phyloP scores from a whole-genome alignment of 2,797 vertebrate species.

The Gephyroberyx darwinii region DNA sequence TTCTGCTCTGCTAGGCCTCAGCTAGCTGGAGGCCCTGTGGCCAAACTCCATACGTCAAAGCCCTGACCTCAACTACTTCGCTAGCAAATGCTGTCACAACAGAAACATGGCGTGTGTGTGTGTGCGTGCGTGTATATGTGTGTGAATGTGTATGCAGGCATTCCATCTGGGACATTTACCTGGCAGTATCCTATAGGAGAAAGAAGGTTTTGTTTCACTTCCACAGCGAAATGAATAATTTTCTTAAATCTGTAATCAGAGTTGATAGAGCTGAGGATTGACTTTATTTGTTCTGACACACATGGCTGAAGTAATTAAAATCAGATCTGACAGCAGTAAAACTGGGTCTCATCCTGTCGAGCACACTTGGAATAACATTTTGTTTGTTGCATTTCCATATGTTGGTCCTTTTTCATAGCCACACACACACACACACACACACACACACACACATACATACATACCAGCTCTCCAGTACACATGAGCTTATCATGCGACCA shows the following conservation, averaged over 20 bases:
- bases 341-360: conserved; percentile 34
- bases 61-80: conserved; percentile 47
- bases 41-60: conserved; percentile 49
- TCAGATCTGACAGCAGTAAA: conserved; percentile 48
- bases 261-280: conserved; percentile 33
- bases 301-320: conserved; percentile 34
- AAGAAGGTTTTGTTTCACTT: conserved; percentile 41
- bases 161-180: background rate
- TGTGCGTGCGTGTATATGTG: background rate
- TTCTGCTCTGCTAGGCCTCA: conserved; percentile 37
- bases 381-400: conserved; percentile 46
- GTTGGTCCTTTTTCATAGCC: conserved; percentile 18
- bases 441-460: conserved; percentile 28
- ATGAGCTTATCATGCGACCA: conserved; percentile 64
- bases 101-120: conserved; percentile 13
- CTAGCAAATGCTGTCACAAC: conserved; percentile 26
- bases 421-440: conserved; percentile 8
- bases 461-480: conserved; percentile 39
- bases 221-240: conserved; percentile 30
- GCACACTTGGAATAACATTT: conserved; percentile 1
- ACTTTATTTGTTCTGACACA: conserved; percentile 47
- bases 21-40: conserved; percentile 44
- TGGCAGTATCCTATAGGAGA: conserved; percentile 8
- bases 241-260: conserved; percentile 38
- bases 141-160: background rate